phyloP scores from a whole-genome alignment of 2,113 vertebrate species.

The Tragelaphus scriptus region DNA sequence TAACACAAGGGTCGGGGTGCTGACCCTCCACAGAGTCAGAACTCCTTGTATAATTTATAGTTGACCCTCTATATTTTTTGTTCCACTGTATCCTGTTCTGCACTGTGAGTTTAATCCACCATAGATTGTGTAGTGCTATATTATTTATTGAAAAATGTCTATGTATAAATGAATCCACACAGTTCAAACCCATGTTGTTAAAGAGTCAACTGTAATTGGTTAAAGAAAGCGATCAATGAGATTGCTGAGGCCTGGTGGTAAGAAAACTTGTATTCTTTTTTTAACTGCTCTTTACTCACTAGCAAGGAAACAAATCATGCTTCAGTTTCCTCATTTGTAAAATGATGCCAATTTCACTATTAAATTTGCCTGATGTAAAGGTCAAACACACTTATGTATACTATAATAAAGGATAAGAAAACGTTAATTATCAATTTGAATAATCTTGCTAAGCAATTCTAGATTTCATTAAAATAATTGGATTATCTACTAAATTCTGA shows the following conservation, averaged over 20 bases:
- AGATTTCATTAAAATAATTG: slow-evolving; percentile 22
- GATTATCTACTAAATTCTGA: not conserved
- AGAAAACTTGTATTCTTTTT: not conserved
- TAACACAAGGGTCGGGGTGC: not conserved
- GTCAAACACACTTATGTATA: not conserved
- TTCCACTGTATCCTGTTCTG: not conserved
- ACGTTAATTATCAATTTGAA: not conserved
- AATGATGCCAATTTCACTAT: not conserved
- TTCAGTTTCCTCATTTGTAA: not conserved
- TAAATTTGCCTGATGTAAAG: not conserved
- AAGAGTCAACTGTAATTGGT: not conserved
- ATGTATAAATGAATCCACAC: not conserved
- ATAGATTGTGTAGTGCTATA: not conserved
- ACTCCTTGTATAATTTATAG: not conserved
- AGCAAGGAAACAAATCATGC: not conserved
- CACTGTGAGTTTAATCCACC: not conserved
- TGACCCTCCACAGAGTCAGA: not conserved
- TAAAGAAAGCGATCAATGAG: not conserved
- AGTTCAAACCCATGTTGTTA: not conserved
- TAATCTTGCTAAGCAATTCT: not conserved
- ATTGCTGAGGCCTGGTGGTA: not conserved
- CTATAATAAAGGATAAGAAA: not conserved
- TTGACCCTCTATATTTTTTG: not conserved
- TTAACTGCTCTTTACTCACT: not conserved
- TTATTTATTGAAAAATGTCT: not conserved